Conservation (phyloP, 2,888 invertebrate genomes). For the Baronia brevicornis region DNA sequence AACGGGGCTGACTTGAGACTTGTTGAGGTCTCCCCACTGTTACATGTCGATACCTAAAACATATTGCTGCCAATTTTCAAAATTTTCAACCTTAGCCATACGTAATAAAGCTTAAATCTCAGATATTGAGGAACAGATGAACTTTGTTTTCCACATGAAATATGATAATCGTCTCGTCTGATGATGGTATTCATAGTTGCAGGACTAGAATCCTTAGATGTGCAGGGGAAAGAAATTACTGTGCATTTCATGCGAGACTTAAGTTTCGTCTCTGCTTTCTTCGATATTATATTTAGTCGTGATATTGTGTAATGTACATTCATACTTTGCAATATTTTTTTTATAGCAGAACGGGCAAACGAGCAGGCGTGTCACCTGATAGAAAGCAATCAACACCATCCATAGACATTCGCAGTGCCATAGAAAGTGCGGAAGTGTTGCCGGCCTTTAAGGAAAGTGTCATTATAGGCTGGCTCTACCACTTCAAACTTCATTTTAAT, state of each 20-base stretch:
- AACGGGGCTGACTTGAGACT: conserved; percentile 49
- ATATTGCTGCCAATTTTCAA: conserved; percentile 17
- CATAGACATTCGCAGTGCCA: no score
- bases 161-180: conserved; percentile 66
- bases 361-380: no score
- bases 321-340: no score
- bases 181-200: conserved; percentile 68
- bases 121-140: conserved; percentile 4
- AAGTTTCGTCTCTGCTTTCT: conserved; percentile 5
- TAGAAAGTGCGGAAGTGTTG: no score
- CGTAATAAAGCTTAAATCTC: conserved; percentile 15
- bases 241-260: conserved; percentile 38
- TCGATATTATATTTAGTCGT: conserved; percentile 6
- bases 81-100: conserved; percentile 12
- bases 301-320: no score
- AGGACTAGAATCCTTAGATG: conserved; percentile 51
- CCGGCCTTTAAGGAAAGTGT: no score
- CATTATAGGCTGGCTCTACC: no score
- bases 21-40: conserved; percentile 49
- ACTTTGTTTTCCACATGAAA: conserved; percentile 39
- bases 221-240: conserved; percentile 46
- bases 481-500: no score
- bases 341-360: no score
- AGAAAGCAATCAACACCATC: no score
- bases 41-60: conserved; percentile 32